Conservation (phyloP, 1,140 invertebrate genomes). For the Streblospio benedicti region DNA sequence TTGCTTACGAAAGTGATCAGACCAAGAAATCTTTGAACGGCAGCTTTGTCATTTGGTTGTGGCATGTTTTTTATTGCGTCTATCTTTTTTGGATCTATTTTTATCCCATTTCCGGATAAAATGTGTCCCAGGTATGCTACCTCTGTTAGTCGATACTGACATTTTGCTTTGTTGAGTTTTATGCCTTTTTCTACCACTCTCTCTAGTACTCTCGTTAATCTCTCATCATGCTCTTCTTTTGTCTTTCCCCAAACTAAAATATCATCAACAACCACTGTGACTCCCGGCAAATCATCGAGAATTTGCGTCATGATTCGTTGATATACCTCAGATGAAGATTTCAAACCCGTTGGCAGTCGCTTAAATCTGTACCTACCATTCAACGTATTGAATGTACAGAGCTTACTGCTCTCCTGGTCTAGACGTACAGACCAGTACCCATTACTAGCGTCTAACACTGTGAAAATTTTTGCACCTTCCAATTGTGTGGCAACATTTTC, state of each 20-base stretch:
- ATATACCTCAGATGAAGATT: constrained; percentile 32
- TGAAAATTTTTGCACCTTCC: constrained; percentile 23
- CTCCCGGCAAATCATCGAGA: constrained; percentile 33
- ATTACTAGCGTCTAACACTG: constrained; percentile 20
- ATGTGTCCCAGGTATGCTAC: constrained; percentile 24
- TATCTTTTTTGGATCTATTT: constrained; percentile 39
- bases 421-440: constrained; percentile 24
- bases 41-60: constrained; percentile 17
- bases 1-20: constrained; percentile 24
- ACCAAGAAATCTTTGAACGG: constrained; percentile 23
- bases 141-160: not conserved
- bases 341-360: constrained; percentile 21
- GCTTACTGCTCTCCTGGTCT: constrained; percentile 22
- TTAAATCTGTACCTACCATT: constrained; percentile 23
- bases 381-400: constrained; percentile 22
- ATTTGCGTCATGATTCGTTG: constrained; percentile 28
- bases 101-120: constrained; percentile 39
- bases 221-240: not conserved
- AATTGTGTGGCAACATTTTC: constrained; percentile 27
- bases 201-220: constrained; percentile 27
- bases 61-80: constrained; percentile 30
- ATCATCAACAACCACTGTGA: constrained; percentile 40
- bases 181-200: constrained; percentile 33
- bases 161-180: constrained; percentile 39
- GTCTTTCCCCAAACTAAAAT: constrained; percentile 4